A percentile compares a stretch with the other conserved stretches of the same genome.
phyloP scores from a whole-genome alignment of 1,140 invertebrate genomes.

The Ridgeia piscesae region DNA sequence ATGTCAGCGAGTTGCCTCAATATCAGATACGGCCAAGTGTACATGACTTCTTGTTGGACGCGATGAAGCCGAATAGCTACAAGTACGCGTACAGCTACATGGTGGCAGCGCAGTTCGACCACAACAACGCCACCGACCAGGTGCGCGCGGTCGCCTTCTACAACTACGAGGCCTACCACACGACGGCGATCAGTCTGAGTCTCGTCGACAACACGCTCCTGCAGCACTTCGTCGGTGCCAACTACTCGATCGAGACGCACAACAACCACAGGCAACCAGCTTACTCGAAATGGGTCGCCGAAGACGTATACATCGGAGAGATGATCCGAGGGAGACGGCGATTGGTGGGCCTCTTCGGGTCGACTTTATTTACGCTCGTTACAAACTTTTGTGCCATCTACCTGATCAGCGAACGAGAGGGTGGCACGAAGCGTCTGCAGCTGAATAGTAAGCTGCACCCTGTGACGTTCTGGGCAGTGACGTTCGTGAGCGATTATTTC shows the following conservation, averaged over 20 bases:
- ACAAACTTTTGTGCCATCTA: neutral
- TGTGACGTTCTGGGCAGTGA: neutral
- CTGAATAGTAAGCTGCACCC: neutral
- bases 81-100: neutral
- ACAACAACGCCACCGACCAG: neutral
- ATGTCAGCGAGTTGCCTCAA: neutral
- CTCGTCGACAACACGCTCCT: neutral
- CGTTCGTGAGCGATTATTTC: neutral
- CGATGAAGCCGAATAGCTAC: neutral
- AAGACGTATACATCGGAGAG: neutral
- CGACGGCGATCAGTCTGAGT: neutral
- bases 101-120: neutral
- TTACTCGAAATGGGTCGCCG: neutral
- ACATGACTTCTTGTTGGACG: neutral
- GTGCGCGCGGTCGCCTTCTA: neutral
- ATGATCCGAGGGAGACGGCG: neutral
- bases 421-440: neutral
- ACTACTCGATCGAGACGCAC: neutral
- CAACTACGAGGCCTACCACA: neutral
- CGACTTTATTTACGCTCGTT: neutral
- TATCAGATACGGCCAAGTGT: neutral
- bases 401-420: neutral
- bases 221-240: neutral
- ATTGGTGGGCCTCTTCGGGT: neutral
- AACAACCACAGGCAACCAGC: neutral